A percentile compares a stretch with the other conserved stretches of the same genome.
Conservation (phyloP, 2,888 invertebrate genomes). For the Eucera pruinosa region DNA sequence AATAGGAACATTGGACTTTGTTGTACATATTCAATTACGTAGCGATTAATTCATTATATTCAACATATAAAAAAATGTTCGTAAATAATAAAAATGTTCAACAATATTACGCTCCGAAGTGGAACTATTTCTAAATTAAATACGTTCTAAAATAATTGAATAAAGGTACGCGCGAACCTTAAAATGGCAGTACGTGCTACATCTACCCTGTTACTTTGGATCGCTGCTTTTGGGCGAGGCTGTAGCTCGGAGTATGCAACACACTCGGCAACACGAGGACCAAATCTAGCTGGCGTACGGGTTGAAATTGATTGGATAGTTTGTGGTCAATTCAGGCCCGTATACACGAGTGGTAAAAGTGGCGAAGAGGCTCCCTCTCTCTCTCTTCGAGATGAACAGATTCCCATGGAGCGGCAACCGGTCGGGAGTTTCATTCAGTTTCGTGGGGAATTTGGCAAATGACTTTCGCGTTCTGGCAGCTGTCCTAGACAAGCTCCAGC, state of each 20-base stretch:
- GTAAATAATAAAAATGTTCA: too few relatives aligned
- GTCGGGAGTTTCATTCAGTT: slow-evolving; percentile 47
- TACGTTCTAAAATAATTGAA: too few relatives aligned
- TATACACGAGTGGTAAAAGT: slow-evolving; percentile 5
- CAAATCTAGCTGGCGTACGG: slow-evolving; percentile 9
- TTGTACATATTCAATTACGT: too few relatives aligned
- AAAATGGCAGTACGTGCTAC: too few relatives aligned
- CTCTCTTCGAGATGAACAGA: slow-evolving; percentile 21
- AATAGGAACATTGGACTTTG: too few relatives aligned
- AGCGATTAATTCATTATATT: too few relatives aligned
- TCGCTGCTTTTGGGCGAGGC: too few relatives aligned
- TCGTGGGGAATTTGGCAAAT: slow-evolving; percentile 43
- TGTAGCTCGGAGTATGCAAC: neutral
- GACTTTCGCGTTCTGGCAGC: slow-evolving; percentile 39
- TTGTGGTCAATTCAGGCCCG: slow-evolving; percentile 25
- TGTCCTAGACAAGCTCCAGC: slow-evolving; percentile 34
- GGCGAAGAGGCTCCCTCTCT: neutral
- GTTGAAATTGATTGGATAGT: slow-evolving; percentile 47
- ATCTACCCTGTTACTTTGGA: too few relatives aligned
- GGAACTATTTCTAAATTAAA: too few relatives aligned
- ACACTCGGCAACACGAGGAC: neutral
- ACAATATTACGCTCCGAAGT: too few relatives aligned
- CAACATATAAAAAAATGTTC: too few relatives aligned
- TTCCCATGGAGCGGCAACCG: neutral
- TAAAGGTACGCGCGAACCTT: too few relatives aligned